Base-by-base conservation (phyloP, 2,113 vertebrate genomes). In the Chelonoidis abingdonii region DNA sequence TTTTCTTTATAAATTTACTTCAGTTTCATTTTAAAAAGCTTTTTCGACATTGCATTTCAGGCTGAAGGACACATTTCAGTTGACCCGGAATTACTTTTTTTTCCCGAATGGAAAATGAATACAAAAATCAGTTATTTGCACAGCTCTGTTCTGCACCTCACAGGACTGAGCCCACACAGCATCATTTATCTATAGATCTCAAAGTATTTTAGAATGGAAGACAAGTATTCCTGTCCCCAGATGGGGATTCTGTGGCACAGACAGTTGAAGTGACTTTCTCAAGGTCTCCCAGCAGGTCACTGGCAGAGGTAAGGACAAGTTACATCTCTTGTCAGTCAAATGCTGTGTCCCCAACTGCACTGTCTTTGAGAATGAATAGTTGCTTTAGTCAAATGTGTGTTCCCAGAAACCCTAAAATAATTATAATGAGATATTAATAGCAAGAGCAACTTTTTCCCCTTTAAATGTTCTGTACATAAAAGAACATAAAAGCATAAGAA, bases 201-300 rank as follows among this genome's bases (percentile, higher is more conserved):
- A 65, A 53, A 47, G 10, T 1, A 0, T 11, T 88, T 89, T 87
- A 21, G 0, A 1, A 54, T 10, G 47, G 50, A 59, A 53, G 5
- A 4, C 5, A 83, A 6, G 62, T 17, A 35, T 35, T 1, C 1
- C 5, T 72, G 17, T 56, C 12, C 16, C 22, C 62, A 65, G 62
- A 17, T 35, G 27, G 27, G 13, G 6, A 13, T 65, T 35, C 62
- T 35, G 62, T 65, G 31, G 29, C 62, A 29, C 31, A 35, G 31
- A 65, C 19, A 65, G 62, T 16, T 65, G 29, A 65, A 35, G 62
- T 65, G 31, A 35, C 62, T 53, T 53, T 53, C 52, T 53, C 52
- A 53, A 53, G 19, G 52, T 53, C 52, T 53, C 52, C 62, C 62
- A 65, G 62, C 29, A 62, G 54, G 87, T n/a, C 16, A 1, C 11